Conservation (phyloP, 2,113 vertebrate genomes). For the Sapayoa aenigma region DNA sequence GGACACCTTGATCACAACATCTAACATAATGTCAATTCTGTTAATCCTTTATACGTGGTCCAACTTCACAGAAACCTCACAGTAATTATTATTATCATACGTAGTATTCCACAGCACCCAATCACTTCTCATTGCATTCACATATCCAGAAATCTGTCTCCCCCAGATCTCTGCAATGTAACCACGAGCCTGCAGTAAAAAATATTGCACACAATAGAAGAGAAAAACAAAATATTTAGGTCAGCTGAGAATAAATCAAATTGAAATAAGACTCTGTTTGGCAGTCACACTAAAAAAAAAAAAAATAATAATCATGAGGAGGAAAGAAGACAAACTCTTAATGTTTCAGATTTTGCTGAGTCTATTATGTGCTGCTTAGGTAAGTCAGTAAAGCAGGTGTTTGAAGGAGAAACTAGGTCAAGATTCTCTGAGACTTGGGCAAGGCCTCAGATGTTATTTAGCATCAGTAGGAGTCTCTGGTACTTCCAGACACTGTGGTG, state of each 20-base stretch:
- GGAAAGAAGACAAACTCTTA: neutral
- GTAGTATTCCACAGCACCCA: neutral
- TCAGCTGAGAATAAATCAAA: slow-evolving; percentile 24
- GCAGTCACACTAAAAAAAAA: neutral
- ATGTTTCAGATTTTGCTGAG: neutral
- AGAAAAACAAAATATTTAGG: slow-evolving; percentile 44
- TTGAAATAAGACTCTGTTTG: neutral
- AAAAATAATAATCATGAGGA: neutral
- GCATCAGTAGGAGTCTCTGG: neutral
- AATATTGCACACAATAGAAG: neutral
- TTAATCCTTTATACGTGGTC: neutral
- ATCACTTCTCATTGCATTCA: neutral
- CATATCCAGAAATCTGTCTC: neutral
- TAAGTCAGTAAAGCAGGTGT: neutral
- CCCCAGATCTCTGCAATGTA: neutral
- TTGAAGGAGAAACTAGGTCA: slow-evolving; percentile 44
- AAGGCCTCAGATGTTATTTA: neutral
- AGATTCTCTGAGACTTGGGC: neutral
- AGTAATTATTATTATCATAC: neutral
- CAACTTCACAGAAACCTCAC: neutral
- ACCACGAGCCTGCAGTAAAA: neutral
- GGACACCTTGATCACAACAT: neutral
- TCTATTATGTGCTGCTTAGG: neutral
- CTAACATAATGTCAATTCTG: neutral
- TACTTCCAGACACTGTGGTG: neutral